These are phyloP conservation scores for Eospalax fontanierii DNA, from an alignment of 2,797 vertebrate species.

Conservation along the genomic window DNA sequence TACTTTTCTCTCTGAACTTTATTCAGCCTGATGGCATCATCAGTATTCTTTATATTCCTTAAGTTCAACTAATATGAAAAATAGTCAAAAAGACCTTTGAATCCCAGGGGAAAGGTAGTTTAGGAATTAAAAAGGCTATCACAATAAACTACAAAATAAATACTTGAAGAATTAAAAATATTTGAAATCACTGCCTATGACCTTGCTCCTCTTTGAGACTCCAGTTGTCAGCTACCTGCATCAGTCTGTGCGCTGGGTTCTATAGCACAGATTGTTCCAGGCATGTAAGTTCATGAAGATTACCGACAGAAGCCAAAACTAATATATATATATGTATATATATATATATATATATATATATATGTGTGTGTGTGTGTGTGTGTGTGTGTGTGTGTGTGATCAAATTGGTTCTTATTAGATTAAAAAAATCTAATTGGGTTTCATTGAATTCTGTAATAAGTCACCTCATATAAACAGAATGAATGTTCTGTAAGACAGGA, in stretches of 20 bases:
- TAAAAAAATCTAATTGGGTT: background rate
- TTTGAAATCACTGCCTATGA: background rate
- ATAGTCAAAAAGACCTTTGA: background rate
- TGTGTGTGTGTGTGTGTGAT: too few species aligned
- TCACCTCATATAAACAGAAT: background rate
- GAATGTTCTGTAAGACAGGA: background rate
- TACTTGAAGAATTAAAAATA: background rate
- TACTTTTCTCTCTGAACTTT: background rate
- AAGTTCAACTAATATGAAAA: background rate
- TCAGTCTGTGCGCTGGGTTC: background rate
- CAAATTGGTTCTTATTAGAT: background rate
- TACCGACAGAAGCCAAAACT: background rate
- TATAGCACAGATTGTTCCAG: background rate
- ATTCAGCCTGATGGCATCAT: background rate
- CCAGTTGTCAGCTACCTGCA: background rate
- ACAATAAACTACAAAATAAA: background rate
- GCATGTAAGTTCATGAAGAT: background rate
- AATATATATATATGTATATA: too few species aligned
- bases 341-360: too few species aligned
- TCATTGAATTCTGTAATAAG: background rate
- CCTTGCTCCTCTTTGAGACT: background rate
- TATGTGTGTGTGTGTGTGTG: too few species aligned
- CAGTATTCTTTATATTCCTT: background rate
- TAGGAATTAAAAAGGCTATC: conserved; percentile 40
- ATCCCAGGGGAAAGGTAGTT: background rate